Evolutionary conservation across 2,113 vertebrate species (phyloP).

Genomic region (Amblyopsis rosae): DNA sequence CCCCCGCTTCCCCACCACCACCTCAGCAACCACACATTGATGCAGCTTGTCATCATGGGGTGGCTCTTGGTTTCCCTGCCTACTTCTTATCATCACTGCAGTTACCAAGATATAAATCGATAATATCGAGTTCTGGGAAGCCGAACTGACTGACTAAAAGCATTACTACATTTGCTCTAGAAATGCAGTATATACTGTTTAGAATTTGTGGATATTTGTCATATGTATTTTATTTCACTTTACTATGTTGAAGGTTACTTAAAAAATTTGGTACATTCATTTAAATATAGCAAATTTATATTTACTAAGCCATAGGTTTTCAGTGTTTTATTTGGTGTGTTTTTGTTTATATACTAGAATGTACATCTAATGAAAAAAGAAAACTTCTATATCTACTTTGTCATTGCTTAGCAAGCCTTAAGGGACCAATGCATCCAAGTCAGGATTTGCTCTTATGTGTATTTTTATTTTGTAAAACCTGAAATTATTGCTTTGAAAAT

Average conservation of each 20-base stretch:
- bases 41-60: slow-evolving; percentile 28
- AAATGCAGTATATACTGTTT: slow-evolving; percentile 35
- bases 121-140: slow-evolving; percentile 29
- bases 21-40: slow-evolving; percentile 51
- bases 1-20: slow-evolving; percentile 55
- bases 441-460: slow-evolving; percentile 45
- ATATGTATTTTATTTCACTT: slow-evolving; percentile 19
- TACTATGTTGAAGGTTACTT: slow-evolving; percentile 47
- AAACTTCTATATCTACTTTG: slow-evolving; percentile 39
- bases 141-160: slow-evolving; percentile 42
- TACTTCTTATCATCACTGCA: not conserved
- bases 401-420: slow-evolving; percentile 74
- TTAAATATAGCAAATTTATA: slow-evolving; percentile 73
- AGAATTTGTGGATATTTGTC: slow-evolving; percentile 21
- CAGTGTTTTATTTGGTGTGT: slow-evolving; percentile 40
- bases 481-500: slow-evolving; percentile 41
- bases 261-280: slow-evolving; percentile 61
- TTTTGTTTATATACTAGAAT: slow-evolving; percentile 69
- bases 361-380: slow-evolving; percentile 59
- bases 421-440: slow-evolving; percentile 75
- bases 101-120: not conserved
- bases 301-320: slow-evolving; percentile 79
- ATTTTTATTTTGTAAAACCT: slow-evolving; percentile 36
- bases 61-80: not conserved
- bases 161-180: slow-evolving; percentile 55